Evolutionary conservation across 2,888 invertebrate species (phyloP).

Genomic region (Leucophenga montana): DNA sequence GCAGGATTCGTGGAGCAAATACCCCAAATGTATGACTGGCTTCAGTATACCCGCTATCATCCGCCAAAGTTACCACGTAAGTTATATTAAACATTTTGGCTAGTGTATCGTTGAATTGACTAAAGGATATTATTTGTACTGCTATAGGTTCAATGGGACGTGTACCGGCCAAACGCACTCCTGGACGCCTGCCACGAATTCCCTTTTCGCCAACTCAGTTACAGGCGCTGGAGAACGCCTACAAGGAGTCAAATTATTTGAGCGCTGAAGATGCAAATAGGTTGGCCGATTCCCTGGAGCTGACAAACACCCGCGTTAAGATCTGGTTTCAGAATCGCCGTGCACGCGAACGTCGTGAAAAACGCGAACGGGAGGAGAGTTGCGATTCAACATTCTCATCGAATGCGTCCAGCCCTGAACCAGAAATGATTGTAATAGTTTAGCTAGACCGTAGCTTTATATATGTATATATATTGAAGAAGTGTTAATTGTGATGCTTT

Average conservation of each 20-base stretch:
- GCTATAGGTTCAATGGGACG: constrained; percentile 64
- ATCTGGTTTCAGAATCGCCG: constrained; percentile 90
- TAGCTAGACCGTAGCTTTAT: no score
- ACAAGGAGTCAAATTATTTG: constrained; percentile 78
- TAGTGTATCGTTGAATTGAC: background rate
- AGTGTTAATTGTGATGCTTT: no score
- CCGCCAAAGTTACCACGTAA: constrained; percentile 81
- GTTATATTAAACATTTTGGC: no score
- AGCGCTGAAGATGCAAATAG: constrained; percentile 79
- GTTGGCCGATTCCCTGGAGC: constrained; percentile 76
- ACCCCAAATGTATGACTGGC: constrained; percentile 75
- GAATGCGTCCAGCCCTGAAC: constrained; percentile 70
- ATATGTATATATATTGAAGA: no score
- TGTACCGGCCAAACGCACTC: constrained; percentile 74
- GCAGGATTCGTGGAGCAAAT: constrained; percentile 47
- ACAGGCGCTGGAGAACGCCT: constrained; percentile 78
- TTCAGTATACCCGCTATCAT: constrained; percentile 81
- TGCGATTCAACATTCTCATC: constrained; percentile 71
- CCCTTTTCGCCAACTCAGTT: constrained; percentile 81
- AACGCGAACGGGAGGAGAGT: constrained; percentile 70
- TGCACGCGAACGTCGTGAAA: constrained; percentile 83
- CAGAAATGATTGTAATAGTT: constrained; percentile 51
- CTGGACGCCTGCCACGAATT: constrained; percentile 79
- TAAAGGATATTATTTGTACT: background rate
- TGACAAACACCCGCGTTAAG: constrained; percentile 80